Conservation (phyloP, 2,113 vertebrate species). For the Pogonocichla stellata region DNA sequence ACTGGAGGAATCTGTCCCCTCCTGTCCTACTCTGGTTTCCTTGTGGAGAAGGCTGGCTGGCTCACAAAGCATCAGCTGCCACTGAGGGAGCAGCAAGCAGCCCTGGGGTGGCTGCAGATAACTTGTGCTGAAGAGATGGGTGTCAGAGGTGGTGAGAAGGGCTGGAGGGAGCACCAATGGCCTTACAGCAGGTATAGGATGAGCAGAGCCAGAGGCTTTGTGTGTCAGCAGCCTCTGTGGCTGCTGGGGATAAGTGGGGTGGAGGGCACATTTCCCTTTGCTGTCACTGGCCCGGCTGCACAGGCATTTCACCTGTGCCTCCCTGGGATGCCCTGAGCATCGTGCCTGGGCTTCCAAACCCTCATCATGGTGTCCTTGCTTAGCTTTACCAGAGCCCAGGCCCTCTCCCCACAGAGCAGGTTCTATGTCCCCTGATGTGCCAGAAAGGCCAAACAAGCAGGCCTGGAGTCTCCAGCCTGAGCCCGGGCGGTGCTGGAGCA, state of each 20-base stretch:
- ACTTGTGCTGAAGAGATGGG: background rate
- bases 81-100: background rate
- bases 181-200: background rate
- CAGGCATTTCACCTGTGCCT: fast-evolving
- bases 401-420: background rate
- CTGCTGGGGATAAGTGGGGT: background rate
- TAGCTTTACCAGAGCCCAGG: fast-evolving
- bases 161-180: background rate
- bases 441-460: fast-evolving
- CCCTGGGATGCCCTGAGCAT: background rate
- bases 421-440: fast-evolving
- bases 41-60: background rate
- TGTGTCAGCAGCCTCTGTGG: background rate
- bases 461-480: background rate
- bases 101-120: background rate
- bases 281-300: background rate
- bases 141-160: background rate
- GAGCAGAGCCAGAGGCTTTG: background rate
- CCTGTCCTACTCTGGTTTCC: background rate
- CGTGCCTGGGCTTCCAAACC: fast-evolving
- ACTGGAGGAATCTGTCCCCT: background rate
- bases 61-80: background rate
- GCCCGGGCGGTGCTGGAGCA: background rate
- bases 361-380: fast-evolving
- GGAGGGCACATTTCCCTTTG: no score